A percentile compares a stretch with the other conserved stretches of the same genome.
phyloP scores from a whole-genome alignment of 2,888 invertebrate species.

The Andrena camellia region DNA sequence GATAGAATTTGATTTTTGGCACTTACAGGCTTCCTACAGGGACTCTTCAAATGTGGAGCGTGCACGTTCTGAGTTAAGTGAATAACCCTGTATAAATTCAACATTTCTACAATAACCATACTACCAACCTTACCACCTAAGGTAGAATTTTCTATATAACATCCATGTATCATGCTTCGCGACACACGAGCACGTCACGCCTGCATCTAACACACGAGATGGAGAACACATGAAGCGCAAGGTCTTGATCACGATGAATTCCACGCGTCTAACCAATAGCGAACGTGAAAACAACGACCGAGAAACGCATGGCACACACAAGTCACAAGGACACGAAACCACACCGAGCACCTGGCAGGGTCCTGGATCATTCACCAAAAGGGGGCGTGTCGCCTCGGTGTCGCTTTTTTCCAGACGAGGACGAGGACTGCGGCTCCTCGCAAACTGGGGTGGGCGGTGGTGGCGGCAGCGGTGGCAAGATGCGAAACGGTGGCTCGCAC shows the following conservation, averaged over 20 bases:
- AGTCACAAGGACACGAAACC: background rate
- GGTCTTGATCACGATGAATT: background rate
- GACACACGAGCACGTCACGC: background rate
- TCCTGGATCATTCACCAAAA: constrained; percentile 26
- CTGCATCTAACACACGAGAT: background rate
- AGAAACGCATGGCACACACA: constrained; percentile 1
- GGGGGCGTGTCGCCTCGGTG: constrained; percentile 53
- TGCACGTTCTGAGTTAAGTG: too few relatives aligned
- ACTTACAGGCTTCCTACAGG: too few relatives aligned
- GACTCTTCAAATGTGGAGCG: too few relatives aligned
- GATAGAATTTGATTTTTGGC: too few relatives aligned
- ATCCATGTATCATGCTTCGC: too few relatives aligned
- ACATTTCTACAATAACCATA: background rate
- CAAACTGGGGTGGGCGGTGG: constrained; percentile 64
- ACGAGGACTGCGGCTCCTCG: constrained; percentile 85
- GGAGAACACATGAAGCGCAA: background rate
- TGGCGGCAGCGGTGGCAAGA: constrained; percentile 64
- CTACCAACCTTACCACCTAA: background rate
- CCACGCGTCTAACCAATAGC: background rate
- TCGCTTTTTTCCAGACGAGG: constrained; percentile 86
- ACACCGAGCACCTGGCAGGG: background rate
- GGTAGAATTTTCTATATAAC: background rate
- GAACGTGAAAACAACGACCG: background rate
- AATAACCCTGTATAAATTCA: too few relatives aligned
- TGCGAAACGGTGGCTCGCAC: constrained; percentile 89